Evolutionary conservation across 2,797 vertebrate species (phyloP), one percentile per base, ranked within the genome.

Genomic region (Eremophila alpestris): DNA sequence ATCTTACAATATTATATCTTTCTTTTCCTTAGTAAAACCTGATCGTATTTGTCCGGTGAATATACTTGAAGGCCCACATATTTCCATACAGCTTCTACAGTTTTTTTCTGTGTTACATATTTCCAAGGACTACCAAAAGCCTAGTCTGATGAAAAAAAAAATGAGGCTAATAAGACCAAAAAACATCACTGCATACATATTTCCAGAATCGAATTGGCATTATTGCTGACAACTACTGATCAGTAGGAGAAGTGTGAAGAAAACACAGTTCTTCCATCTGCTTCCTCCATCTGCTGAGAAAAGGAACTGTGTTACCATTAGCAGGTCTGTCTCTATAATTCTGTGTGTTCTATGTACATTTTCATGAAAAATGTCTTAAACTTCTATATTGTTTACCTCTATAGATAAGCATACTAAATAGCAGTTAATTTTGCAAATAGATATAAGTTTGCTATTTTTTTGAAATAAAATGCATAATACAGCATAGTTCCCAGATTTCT

Each of bases 211-310:
- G 48, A 82, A 81, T 3, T 67, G 45, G 58, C 77, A 73, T 46
- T 93, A 67, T 48, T 91, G 60, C 51, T 88, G 76, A 48, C 45
- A 88, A 48, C 49, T 81, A 78, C 54, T 55, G 38, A 71, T 81
- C 34, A 85, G 55, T n/a, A 80, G 60, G 36, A 60, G 36, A 78
- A 92, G 62, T 89, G 90, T 89, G 77, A 96, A 82, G 83, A 90
- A 93, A 96, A 93, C 51, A 92, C 9, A 65, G 73, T 10, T 82
- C 67, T 63, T 89, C 80, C 80, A 90, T 95, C 80, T 90, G 85
- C 20, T 86, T 84, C 67, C 70, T 43, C 74, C 80, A 84, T 95
- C 88, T 90, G 82, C 51, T 64, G 23, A 73, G 69, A 83, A 80
- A 85, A 85, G 46, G 20, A 84, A 24, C 22, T 71, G 15, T 10